A percentile compares a stretch with the other conserved stretches of the same genome.
Conservation (phyloP, 1,140 invertebrate species). For the Potamilus streckersoni region DNA sequence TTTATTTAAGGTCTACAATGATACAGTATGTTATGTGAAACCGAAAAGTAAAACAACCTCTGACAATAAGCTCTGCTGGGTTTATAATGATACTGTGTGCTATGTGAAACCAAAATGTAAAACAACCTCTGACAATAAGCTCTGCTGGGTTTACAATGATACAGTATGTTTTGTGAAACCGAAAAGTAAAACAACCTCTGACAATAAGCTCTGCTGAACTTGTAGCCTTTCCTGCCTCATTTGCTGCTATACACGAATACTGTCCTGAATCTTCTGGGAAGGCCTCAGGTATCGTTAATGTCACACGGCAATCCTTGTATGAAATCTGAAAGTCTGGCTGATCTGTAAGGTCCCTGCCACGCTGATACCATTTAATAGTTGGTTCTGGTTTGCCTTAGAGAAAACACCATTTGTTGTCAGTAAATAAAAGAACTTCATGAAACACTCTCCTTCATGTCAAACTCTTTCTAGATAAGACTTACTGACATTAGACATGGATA, state of each 20-base stretch:
- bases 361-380: constrained; percentile 97
- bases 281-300: constrained; percentile 71
- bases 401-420: no score
- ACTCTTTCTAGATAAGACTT: no score
- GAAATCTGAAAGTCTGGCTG: constrained; percentile 63
- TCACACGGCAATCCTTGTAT: constrained; percentile 57
- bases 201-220: constrained; percentile 66
- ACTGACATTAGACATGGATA: no score
- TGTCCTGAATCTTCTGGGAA: constrained; percentile 91
- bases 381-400: constrained; percentile 87
- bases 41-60: constrained; percentile 69
- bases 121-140: constrained; percentile 71
- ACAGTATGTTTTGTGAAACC: background rate
- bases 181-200: constrained; percentile 70
- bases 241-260: constrained; percentile 93
- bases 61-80: constrained; percentile 65
- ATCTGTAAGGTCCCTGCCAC: constrained; percentile 77
- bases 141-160: constrained; percentile 46
- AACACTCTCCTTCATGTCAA: no score
- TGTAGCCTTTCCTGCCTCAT: constrained; percentile 84
- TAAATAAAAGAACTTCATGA: no score
- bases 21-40: background rate
- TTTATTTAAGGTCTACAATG: no score
- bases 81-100: no score
- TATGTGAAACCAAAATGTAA: constrained; percentile 4